A percentile compares a stretch with the other conserved stretches of the same genome.
These are phyloP conservation scores for Geotrypetes seraphini DNA, from an alignment of 2,797 vertebrate genomes.

Conservation along the genomic window DNA sequence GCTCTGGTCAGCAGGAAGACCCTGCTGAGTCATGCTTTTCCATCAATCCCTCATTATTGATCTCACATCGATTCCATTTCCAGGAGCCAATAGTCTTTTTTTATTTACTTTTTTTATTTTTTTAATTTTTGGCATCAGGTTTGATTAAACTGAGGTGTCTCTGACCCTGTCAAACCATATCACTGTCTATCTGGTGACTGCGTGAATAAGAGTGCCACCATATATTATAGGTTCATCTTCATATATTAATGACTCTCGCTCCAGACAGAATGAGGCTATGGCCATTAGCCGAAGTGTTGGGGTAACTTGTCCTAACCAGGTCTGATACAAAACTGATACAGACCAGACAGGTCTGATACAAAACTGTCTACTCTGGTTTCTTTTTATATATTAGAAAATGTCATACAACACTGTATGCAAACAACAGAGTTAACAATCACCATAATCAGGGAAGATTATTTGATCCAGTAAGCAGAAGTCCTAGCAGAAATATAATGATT, in stretches of 20 bases:
- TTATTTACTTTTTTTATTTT: constrained; percentile 40
- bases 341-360: too few relatives aligned
- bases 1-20: constrained; percentile 4
- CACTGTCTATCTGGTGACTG: constrained; percentile 17
- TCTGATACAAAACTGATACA: too few relatives aligned
- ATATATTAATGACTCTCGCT: constrained; percentile 39
- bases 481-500: too few relatives aligned
- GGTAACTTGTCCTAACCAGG: too few relatives aligned
- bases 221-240: constrained; percentile 44
- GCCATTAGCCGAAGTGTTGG: too few relatives aligned
- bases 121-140: constrained; percentile 41
- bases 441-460: too few relatives aligned
- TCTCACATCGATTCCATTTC: constrained; percentile 15
- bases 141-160: constrained; percentile 48
- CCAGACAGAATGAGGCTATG: rapidly evolving
- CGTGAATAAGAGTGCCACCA: constrained; percentile 29
- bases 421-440: too few relatives aligned
- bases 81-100: constrained; percentile 12
- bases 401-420: too few relatives aligned
- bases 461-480: too few relatives aligned
- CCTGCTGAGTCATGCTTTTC: constrained; percentile 17
- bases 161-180: constrained; percentile 38
- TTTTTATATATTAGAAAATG: too few relatives aligned
- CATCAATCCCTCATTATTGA: constrained; percentile 21
- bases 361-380: too few relatives aligned